These are phyloP conservation scores for Macrotus californicus DNA, from an alignment of 2,113 vertebrate species.

Conservation along the genomic window DNA sequence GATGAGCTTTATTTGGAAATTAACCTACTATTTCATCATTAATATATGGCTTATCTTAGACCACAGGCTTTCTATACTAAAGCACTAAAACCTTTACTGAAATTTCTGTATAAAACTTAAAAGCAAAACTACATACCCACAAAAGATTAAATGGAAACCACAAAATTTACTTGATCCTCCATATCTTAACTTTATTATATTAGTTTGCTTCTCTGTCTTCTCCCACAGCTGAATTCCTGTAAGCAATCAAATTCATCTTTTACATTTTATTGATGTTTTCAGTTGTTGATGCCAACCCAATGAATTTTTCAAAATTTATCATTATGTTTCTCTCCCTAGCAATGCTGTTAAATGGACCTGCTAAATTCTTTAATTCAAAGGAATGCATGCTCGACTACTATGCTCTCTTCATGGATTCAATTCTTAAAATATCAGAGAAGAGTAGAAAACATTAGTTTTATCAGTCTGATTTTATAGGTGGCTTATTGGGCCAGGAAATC, in stretches of 20 bases:
- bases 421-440: neutral
- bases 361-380: conserved; percentile 30
- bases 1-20: conserved; percentile 13
- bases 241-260: neutral
- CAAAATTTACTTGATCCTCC: neutral
- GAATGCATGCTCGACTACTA: neutral
- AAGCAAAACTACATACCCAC: neutral
- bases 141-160: conserved; percentile 18
- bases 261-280: neutral
- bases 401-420: neutral
- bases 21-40: neutral
- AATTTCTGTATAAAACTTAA: conserved; percentile 13
- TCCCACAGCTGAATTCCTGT: neutral
- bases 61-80: conserved; percentile 2
- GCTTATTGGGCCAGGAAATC: neutral
- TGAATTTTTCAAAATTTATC: neutral
- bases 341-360: neutral
- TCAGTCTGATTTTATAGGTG: neutral
- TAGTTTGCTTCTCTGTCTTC: neutral
- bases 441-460: neutral
- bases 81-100: conserved; percentile 25
- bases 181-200: neutral
- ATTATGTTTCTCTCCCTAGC: neutral
- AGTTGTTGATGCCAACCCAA: neutral
- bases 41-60: neutral